Conservation (phyloP, 1,140 invertebrate genomes). For the Cryptotermes secundus region DNA sequence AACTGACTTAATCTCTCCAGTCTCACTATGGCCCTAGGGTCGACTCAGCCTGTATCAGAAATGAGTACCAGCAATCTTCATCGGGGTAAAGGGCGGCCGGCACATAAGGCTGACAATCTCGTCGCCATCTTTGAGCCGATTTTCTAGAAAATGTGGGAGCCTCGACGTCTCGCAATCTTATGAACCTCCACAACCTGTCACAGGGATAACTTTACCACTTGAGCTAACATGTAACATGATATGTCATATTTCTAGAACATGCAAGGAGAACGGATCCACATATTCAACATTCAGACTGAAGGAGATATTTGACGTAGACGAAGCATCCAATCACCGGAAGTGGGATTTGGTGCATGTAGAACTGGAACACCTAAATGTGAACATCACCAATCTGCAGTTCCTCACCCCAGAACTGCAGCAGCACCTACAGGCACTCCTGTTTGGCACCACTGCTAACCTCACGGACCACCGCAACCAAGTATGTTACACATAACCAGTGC, state of each 20-base stretch:
- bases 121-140: too few species aligned
- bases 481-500: background rate
- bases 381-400: slow-evolving; percentile 51
- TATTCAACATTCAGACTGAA: slow-evolving; percentile 71
- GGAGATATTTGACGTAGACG: slow-evolving; percentile 62
- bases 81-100: too few species aligned
- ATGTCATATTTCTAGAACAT: slow-evolving; percentile 54
- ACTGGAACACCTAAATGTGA: slow-evolving; percentile 51
- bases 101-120: too few species aligned
- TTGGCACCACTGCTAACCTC: slow-evolving; percentile 64
- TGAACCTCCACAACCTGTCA: too few species aligned
- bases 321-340: slow-evolving; percentile 57
- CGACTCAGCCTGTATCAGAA: too few species aligned
- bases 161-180: too few species aligned
- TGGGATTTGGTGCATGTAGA: slow-evolving; percentile 59
- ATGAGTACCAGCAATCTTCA: too few species aligned
- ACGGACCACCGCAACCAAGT: slow-evolving; percentile 59
- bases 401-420: slow-evolving; percentile 58
- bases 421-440: slow-evolving; percentile 62
- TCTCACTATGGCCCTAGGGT: too few species aligned
- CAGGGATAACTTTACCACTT: background rate
- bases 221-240: background rate
- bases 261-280: slow-evolving; percentile 64
- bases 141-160: too few species aligned
- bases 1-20: too few species aligned